Evolutionary conservation across 2,888 invertebrate genomes (phyloP), one percentile per base, ranked within the genome.

Genomic region (Thereva unica): DNA sequence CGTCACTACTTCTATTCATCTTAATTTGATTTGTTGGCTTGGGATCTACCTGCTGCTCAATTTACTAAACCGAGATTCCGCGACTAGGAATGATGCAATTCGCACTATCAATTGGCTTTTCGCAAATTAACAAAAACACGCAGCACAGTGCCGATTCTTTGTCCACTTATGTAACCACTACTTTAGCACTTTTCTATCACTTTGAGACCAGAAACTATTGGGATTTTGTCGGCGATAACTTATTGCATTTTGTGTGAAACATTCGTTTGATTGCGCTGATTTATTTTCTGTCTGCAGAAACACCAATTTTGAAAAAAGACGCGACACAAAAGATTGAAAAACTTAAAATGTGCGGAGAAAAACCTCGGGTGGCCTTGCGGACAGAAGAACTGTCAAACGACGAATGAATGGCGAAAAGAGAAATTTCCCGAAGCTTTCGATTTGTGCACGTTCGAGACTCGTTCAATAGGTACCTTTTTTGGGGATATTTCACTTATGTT

Each of bases 1-100:
- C 23, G 40, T 38, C 50, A 50, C 61, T 64, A 12, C 38, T 35
- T 55, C 38, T 55, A 64, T 47, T 34, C 64, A 64, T 64, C 54
- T 49, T 61, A 50, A 12, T 41, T 50, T n/a, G 23, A 49, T 38
- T 50, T 50, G 5, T 12, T 50, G 35, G 6, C 23, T 23, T 23
- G 1, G 38, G n/a, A 40, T 38, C 37, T 10, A 9, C 8, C 38
- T 53, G 1, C 10, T 6, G 53, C 10, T 53, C 6, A 9, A 10
- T n/a, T 34, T 38, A 40, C 8, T 12, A 34, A 52, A 38, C 38
- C 38, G 23, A 7, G 35, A 34, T 50, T 6, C 5, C 10, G 10
- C 9, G 37, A n/a, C 23, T 5, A 34, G 5, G 8, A 23, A 23
- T 53, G 53, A 53, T 53, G 53, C 53, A 53, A 53, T 53, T 8